These are phyloP conservation scores for Troilus luridus DNA, from an alignment of 2,888 invertebrate species.

Conservation along the genomic window DNA sequence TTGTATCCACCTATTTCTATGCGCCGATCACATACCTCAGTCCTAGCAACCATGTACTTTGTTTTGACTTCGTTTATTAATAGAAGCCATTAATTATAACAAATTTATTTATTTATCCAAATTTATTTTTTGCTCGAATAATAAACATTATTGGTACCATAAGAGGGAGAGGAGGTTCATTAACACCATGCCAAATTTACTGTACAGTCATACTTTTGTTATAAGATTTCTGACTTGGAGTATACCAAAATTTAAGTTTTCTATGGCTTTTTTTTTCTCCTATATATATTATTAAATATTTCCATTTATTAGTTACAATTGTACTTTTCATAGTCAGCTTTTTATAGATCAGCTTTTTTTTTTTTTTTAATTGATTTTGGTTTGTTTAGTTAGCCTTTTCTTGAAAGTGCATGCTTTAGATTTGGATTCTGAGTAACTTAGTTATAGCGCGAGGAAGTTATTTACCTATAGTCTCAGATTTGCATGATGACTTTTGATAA, in stretches of 20 bases:
- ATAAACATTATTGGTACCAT: too few species aligned
- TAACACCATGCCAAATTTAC: not conserved
- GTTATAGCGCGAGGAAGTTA: not conserved
- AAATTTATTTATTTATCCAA: too few species aligned
- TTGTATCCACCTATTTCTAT: too few species aligned
- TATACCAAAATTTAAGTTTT: not conserved
- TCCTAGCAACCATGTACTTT: too few species aligned
- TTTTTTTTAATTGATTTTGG: not conserved
- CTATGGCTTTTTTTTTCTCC: not conserved
- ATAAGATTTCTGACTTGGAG: not conserved
- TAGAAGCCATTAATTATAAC: too few species aligned
- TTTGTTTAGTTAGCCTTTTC: constrained; percentile 16
- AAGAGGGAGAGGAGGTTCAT: too few species aligned
- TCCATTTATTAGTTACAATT: not conserved
- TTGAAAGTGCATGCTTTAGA: constrained; percentile 29
- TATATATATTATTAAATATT: not conserved
- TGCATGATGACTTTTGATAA: constrained; percentile 3
- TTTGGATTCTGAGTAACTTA: constrained; percentile 1
- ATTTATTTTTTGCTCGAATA: too few species aligned
- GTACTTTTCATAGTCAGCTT: constrained; percentile 23
- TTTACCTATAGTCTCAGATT: not conserved
- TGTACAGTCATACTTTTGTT: not conserved
- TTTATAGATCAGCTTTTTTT: not conserved
- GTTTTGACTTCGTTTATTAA: too few species aligned
- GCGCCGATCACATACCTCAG: too few species aligned